Evolutionary conservation across 1,140 invertebrate genomes (phyloP).

Genomic region (Macrobrachium nipponense): DNA sequence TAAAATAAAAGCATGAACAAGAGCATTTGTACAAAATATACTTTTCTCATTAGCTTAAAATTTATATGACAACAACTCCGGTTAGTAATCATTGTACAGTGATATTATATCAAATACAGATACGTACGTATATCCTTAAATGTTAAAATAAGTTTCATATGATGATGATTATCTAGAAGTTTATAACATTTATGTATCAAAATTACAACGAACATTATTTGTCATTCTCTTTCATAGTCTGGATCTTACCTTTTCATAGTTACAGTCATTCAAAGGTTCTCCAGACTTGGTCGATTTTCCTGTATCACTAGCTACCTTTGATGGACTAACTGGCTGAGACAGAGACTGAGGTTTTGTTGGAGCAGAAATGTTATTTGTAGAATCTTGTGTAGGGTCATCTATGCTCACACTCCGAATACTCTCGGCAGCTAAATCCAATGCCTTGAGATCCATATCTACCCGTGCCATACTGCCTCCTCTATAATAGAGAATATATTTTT

Average conservation of each 20-base stretch:
- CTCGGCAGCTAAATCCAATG: conserved; percentile 61
- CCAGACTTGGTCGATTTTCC: conserved; percentile 1
- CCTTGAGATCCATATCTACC: conserved; percentile 62
- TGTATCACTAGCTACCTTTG: conserved; percentile 25
- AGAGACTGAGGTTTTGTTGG: conserved; percentile 13
- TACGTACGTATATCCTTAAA: no score
- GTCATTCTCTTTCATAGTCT: no score
- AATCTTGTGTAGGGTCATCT: conserved; percentile 20
- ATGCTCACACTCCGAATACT: conserved; percentile 43
- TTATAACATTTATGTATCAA: not conserved
- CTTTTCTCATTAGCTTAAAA: no score
- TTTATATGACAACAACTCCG: no score
- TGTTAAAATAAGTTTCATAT: no score
- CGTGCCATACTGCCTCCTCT: conserved; percentile 37
- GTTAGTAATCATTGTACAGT: no score
- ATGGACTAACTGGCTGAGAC: conserved; percentile 61
- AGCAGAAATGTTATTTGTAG: conserved; percentile 7
- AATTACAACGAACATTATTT: not conserved
- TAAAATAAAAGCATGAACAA: no score
- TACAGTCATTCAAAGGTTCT: conserved; percentile 30
- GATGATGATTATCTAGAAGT: no score
- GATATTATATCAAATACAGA: no score
- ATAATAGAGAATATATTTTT: not conserved
- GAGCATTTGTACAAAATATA: no score
- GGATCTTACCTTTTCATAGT: conserved; percentile 37